Evolutionary conservation across 2,797 vertebrate genomes (phyloP).

Genomic region (Esox lucius): DNA sequence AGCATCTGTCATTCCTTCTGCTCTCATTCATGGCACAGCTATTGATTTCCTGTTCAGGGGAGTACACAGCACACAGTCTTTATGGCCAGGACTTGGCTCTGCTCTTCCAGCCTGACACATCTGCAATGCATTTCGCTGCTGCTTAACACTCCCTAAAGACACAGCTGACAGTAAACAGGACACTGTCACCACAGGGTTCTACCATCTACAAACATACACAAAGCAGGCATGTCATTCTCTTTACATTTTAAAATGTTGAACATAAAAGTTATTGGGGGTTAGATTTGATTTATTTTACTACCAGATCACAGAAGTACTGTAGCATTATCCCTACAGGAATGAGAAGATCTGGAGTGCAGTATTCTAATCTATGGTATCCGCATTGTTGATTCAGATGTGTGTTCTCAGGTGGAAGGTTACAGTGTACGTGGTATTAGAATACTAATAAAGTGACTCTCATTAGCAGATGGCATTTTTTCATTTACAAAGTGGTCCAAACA

Average conservation of each 20-base stretch:
- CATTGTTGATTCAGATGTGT: slow-evolving; percentile 43
- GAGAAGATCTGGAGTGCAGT: background rate
- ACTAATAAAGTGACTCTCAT: slow-evolving; percentile 54
- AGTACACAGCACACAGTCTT: slow-evolving; percentile 28
- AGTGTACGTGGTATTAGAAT: slow-evolving; percentile 41
- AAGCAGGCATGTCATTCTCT: background rate
- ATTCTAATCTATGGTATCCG: slow-evolving; percentile 32
- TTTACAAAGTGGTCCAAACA: slow-evolving; percentile 26
- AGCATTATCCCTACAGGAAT: background rate
- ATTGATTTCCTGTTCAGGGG: slow-evolving; percentile 58
- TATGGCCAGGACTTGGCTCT: background rate
- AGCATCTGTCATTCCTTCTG: slow-evolving; percentile 61
- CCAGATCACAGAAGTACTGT: background rate
- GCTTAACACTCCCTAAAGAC: slow-evolving; percentile 29
- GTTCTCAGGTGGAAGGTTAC: slow-evolving; percentile 43
- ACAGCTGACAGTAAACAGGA: slow-evolving; percentile 26
- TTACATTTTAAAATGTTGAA: too few relatives aligned
- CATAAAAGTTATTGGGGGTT: background rate
- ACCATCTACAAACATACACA: background rate
- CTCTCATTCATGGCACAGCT: slow-evolving; percentile 55
- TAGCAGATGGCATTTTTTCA: slow-evolving; percentile 39
- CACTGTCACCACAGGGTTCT: background rate
- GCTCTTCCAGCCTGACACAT: slow-evolving; percentile 3
- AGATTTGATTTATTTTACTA: background rate
- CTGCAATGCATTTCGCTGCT: slow-evolving; percentile 32